Percentiles rank a stretch among this genome's conserved stretches.
Conservation (phyloP, 2,113 vertebrate genomes). For the Istiophorus platypterus region DNA sequence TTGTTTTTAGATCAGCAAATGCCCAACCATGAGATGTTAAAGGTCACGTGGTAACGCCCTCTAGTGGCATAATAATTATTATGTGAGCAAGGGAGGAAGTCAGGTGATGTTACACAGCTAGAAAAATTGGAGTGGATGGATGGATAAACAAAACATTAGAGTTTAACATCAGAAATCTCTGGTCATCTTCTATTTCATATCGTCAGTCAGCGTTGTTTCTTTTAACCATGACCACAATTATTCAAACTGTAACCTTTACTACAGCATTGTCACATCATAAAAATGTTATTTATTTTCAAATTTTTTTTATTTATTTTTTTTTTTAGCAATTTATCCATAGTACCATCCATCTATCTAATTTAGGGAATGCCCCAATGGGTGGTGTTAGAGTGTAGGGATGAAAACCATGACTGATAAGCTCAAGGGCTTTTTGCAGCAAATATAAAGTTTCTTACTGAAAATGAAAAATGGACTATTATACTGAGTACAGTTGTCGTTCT, state of each 20-base stretch:
- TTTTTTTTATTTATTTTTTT: not conserved
- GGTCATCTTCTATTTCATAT: not conserved
- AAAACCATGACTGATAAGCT: not conserved
- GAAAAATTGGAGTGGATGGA: not conserved
- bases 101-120: not conserved
- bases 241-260: not conserved
- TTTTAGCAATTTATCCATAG: not conserved
- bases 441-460: conserved; percentile 1
- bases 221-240: no score
- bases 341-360: not conserved
- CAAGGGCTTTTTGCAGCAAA: not conserved
- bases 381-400: no score
- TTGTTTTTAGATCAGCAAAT: not conserved
- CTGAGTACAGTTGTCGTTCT: not conserved
- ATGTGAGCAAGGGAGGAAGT: not conserved
- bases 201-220: not conserved
- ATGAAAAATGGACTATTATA: not conserved
- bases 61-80: not conserved
- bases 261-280: not conserved
- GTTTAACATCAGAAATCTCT: not conserved
- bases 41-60: not conserved
- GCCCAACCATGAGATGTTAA: not conserved
- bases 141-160: not conserved
- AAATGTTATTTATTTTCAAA: not conserved
- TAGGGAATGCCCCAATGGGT: not conserved